Base-by-base conservation (phyloP, 2,113 vertebrate genomes). In the Cyphomyrus plagiostoma region DNA sequence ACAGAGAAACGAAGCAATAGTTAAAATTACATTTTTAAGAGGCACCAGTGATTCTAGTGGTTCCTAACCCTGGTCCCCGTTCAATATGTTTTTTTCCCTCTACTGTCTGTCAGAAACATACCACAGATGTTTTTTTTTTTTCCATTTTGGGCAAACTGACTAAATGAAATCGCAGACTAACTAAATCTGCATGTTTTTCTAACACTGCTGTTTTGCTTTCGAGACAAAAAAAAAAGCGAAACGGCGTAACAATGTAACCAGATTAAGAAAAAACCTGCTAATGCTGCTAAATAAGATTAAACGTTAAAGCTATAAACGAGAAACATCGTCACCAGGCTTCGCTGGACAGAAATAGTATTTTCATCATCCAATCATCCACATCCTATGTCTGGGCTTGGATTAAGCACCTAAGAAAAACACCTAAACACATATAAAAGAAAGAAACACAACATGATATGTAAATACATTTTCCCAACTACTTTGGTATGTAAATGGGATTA, bases 401-500 rank as follows among this genome's bases (percentile, higher is more conserved):
- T 19, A 48, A 56, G 9, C 39, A 50, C 58, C 42, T 46, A 11
- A 84, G 56, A 83, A 4, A 89, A 83, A 30, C 46, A 58, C 52
- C 80, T 80, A 70, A 62, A 45, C 2, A 88, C 53, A 50, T 26
- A 5, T 56, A 70, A 56, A 82, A 88, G 77, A 70, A 82, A 26
- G 30, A 90, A 89, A 45, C 26, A 88, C 82, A 77, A 77, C 77
- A 91, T 90, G 89, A 89, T 88, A 92, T 91, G 89, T 86, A 92
- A 93, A 90, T 94, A 89, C 90, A 92, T 90, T 90, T 93, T 74
- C 86, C 92, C 92, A 92, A 90, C 94, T 93, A 95, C 95, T 96
- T 96, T 96, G 95, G 95, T 96, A 93, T 92, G 89, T 89, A 93
- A 93, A 95, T 95, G 91, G 91, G 82, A 92, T 96, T 96, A 96